Conservation (phyloP, 2,113 vertebrate species). For the Narcine bancroftii region DNA sequence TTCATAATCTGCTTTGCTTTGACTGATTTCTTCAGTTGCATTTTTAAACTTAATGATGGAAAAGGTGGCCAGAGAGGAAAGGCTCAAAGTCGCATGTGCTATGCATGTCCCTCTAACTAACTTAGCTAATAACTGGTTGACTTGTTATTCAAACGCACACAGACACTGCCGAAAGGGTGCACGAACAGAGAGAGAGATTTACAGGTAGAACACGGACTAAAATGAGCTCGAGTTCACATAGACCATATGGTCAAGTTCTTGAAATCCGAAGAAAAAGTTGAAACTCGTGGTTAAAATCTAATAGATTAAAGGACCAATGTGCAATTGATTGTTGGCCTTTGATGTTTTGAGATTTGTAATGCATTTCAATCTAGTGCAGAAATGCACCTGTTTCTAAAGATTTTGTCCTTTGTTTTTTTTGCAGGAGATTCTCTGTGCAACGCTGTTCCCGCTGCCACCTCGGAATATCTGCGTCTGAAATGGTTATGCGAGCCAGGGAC, state of each 20-base stretch:
- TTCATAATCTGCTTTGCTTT: not conserved
- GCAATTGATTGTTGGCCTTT: not conserved
- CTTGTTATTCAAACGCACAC: not conserved
- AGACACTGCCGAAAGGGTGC: no score
- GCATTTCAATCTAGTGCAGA: not conserved
- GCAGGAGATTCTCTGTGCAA: conserved; percentile 99
- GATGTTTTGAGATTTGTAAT: not conserved
- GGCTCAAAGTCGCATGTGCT: not conserved
- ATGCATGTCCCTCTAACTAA: not conserved
- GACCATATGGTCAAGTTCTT: not conserved
- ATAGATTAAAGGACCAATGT: not conserved
- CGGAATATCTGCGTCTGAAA: conserved; percentile 96
- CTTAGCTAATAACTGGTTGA: not conserved
- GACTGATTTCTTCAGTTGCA: no score
- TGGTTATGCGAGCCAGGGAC: conserved; percentile 97
- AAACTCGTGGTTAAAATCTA: not conserved
- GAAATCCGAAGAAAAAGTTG: not conserved
- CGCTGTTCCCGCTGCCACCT: conserved; percentile 99
- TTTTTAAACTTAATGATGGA: no score
- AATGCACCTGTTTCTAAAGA: not conserved
- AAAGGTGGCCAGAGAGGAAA: not conserved
- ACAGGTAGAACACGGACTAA: not conserved
- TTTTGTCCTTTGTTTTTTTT: conserved; percentile 53
- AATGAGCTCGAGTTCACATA: not conserved
- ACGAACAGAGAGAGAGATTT: no score